Conservation (phyloP, 1,140 invertebrate genomes). For the Bombus difficillimus region DNA sequence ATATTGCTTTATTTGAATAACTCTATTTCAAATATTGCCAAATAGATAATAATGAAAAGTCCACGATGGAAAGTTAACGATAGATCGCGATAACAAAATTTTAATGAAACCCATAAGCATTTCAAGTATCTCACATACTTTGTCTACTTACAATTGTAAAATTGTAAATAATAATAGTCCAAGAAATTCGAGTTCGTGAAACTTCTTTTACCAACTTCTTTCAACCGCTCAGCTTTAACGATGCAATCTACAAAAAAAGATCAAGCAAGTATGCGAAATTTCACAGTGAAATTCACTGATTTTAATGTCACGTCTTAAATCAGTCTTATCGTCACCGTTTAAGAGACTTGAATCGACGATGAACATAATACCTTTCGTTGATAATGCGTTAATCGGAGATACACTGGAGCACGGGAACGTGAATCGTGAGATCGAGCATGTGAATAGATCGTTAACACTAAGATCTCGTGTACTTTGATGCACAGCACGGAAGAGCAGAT, state of each 20-base stretch:
- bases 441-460: constrained; percentile 31
- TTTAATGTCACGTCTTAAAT: no score
- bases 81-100: background rate
- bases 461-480: constrained; percentile 51
- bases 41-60: background rate
- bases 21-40: background rate
- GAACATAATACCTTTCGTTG: background rate
- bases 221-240: background rate
- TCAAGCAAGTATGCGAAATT: background rate
- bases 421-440: constrained; percentile 44
- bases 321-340: background rate
- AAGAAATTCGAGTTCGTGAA: no score
- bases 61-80: background rate
- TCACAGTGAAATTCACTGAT: background rate
- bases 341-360: background rate
- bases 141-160: no score
- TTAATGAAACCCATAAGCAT: background rate
- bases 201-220: no score
- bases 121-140: background rate
- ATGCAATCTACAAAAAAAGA: background rate
- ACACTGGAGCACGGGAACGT: constrained; percentile 25
- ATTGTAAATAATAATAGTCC: no score
- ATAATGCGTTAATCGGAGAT: constrained; percentile 15
- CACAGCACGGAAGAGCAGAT: constrained; percentile 63
- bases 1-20: background rate